Evolutionary conservation across 1,140 invertebrate genomes (phyloP), one percentile per base, ranked within the genome.

Genomic region (Neotoxoptera formosana): DNA sequence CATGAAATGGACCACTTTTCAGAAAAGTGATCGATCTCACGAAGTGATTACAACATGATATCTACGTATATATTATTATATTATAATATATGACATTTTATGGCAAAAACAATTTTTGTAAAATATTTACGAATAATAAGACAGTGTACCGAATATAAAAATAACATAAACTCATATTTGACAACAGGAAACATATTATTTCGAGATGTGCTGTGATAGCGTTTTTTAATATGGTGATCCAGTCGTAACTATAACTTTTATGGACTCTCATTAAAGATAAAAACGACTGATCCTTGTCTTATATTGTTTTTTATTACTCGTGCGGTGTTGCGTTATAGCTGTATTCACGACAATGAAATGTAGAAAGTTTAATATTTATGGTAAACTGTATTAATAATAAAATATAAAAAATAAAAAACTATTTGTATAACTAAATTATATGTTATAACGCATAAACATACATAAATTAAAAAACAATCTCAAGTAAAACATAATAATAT

Each of bases 281-380:
- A 89, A 89, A 53, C 11, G 47, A 53, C 21, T 89, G 87, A 88
- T 88, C 41, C 34, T 83, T 36, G 83, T 45, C 36, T 83, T 88
- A 88, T 48, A 48, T 88, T 88, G 84, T 30, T 87, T 87, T 41
- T 87, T 88, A 88, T 48, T 88, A 88, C 86, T 30, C 45, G 7
- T 48, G 34, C n/a, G 7, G 25, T 51, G 47, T 8, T 87, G 45
- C n/a, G 23, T 30, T 76, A 25, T 76, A 45, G 7, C 84, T 30
- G 51, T 51, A 88, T 89, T 89, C 48, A 34, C n/a, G 51, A 88
- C 48, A 89, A 53, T 34, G 48, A 53, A 36, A 53, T 53, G 47
- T 36, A 89, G 20, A 89, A 53, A 34, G 41, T 89, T 53, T 89
- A 53, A 34, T 88, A 48, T 88, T 48, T n/a, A 21, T 88, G 41